Evolutionary conservation across 1,140 invertebrate genomes (phyloP).

Genomic region (Drosophila orena): DNA sequence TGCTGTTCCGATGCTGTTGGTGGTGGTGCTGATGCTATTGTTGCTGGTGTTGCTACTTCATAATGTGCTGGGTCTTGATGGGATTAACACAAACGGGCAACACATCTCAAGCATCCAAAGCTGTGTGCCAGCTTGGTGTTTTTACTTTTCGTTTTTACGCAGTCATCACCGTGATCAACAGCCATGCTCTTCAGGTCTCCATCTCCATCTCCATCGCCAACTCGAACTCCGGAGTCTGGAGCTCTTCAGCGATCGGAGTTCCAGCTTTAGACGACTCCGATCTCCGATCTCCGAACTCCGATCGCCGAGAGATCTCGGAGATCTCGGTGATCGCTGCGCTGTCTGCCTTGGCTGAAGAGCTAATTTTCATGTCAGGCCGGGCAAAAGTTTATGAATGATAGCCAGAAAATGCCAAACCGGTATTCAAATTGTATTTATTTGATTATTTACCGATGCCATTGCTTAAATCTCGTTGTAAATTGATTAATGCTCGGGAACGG

Average conservation of each 20-base stretch:
- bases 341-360: slow-evolving; percentile 80
- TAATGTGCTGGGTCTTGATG: slow-evolving; percentile 75
- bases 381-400: slow-evolving; percentile 80
- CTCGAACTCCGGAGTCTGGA: slow-evolving; percentile 36
- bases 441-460: slow-evolving; percentile 55
- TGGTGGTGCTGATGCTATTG: slow-evolving; percentile 33
- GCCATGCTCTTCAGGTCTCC: slow-evolving; percentile 59
- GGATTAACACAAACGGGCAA: slow-evolving; percentile 82
- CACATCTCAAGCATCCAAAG: slow-evolving; percentile 80
- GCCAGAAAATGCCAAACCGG: slow-evolving; percentile 65
- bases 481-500: slow-evolving; percentile 57
- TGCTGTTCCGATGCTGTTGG: slow-evolving; percentile 37
- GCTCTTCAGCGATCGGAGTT: slow-evolving; percentile 34
- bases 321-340: slow-evolving; percentile 51
- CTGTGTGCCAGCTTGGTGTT: slow-evolving; percentile 76
- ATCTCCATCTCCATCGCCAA: slow-evolving; percentile 4
- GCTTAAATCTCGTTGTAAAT: slow-evolving; percentile 59
- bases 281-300: slow-evolving; percentile 26
- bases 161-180: slow-evolving; percentile 77
- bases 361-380: slow-evolving; percentile 77
- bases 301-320: slow-evolving; percentile 9
- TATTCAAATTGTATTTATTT: slow-evolving; percentile 63
- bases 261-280: slow-evolving; percentile 26
- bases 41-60: slow-evolving; percentile 75
- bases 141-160: slow-evolving; percentile 75